Conservation (phyloP, 30 jellyfish, hydroid and myxozoan species). For the Rhopilema esculentum region DNA sequence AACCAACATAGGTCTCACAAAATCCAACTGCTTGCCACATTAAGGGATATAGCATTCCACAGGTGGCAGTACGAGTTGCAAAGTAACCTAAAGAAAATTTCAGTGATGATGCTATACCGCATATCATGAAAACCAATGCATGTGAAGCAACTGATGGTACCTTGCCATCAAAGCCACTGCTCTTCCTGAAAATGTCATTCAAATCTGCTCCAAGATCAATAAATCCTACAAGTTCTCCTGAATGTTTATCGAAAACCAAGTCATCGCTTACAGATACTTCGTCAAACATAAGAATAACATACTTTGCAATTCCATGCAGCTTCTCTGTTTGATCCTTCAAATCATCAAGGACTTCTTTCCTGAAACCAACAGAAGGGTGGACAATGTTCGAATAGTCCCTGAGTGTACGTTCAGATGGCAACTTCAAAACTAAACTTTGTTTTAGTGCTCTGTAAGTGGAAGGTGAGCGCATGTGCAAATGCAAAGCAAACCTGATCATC, state of each 20-base stretch:
- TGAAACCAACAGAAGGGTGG: constrained; percentile 14
- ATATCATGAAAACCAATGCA: constrained; percentile 8
- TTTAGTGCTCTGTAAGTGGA: constrained; percentile 21
- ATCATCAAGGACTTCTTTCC: neutral
- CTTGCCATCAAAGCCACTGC: neutral
- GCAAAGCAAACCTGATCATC: constrained; percentile 10
- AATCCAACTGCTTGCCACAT: constrained; percentile 13
- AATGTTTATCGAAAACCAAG: neutral
- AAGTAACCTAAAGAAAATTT: constrained; percentile 10
- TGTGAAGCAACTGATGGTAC: constrained; percentile 3
- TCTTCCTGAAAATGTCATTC: neutral
- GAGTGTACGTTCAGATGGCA: constrained; percentile 7
- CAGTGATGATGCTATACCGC: constrained; percentile 9
- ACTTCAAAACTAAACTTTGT: constrained; percentile 3
- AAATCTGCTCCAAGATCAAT: neutral
- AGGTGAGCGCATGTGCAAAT: constrained; percentile 23
- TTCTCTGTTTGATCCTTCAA: neutral
- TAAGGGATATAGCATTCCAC: constrained; percentile 1
- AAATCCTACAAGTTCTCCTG: constrained; percentile 10
- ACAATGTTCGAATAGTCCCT: constrained; percentile 26
- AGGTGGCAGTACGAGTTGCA: constrained; percentile 4
- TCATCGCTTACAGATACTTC: constrained; percentile 7
- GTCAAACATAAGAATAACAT: neutral
- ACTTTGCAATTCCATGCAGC: constrained; percentile 10
- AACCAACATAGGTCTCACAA: neutral